Evolutionary conservation across 2,797 vertebrate genomes (phyloP).

Genomic region (Ciconia nigra): DNA sequence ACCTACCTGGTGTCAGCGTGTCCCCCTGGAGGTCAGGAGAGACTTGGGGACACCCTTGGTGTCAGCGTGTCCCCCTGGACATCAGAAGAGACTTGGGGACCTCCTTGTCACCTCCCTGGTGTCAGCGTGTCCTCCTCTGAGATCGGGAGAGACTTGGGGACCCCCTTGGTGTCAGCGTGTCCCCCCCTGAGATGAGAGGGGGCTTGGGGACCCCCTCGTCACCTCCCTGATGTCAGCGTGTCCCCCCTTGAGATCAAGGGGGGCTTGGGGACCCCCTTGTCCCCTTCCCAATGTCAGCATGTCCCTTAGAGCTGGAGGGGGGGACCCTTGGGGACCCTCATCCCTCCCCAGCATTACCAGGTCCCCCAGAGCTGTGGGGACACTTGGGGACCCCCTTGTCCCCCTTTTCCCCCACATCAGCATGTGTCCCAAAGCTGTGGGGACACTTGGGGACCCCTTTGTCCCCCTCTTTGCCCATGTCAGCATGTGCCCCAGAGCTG

Average conservation of each 20-base stretch:
- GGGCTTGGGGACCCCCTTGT: neutral
- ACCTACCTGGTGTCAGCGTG: too few species aligned
- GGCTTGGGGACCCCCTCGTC: neutral
- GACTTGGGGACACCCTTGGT: too few species aligned
- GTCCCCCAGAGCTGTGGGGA: too few species aligned
- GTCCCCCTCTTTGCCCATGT: too few species aligned
- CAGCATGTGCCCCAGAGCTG: neutral
- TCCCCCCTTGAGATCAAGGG: neutral
- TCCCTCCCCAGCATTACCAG: too few species aligned
- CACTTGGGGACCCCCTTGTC: too few species aligned
- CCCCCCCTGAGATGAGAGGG: accelerated
- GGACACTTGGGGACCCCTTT: neutral
- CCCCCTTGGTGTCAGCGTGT: neutral
- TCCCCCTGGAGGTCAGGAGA: neutral
- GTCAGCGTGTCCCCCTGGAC: accelerated
- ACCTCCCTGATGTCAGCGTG: neutral
- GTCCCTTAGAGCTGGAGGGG: neutral
- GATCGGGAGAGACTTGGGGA: too few species aligned
- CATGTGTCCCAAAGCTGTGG: neutral
- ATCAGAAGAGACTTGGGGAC: neutral
- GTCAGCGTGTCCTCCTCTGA: neutral
- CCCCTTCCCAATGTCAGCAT: neutral
- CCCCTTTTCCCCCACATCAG: too few species aligned
- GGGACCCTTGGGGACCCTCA: too few species aligned
- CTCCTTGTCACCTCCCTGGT: neutral